phyloP scores from a whole-genome alignment of 2,113 vertebrate species.

The Passer montanus region DNA sequence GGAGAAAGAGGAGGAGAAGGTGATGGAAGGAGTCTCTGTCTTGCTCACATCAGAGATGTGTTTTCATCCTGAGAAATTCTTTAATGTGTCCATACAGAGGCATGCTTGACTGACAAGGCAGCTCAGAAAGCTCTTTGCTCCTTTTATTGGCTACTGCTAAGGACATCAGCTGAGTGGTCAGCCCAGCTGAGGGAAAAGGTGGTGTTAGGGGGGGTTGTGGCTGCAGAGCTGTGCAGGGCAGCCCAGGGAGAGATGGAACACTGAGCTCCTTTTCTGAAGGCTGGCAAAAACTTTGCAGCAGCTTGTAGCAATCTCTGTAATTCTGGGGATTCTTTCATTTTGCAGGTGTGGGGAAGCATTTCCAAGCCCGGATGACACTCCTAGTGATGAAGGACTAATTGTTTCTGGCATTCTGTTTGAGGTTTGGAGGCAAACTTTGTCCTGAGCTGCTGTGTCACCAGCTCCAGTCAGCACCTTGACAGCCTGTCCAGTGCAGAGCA shows the following conservation, averaged over 20 bases:
- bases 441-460: background rate
- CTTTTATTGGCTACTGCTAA: background rate
- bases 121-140: background rate
- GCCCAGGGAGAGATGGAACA: background rate
- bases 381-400: background rate
- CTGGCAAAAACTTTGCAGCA: background rate
- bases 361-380: background rate
- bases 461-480: background rate
- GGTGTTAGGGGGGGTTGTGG: background rate
- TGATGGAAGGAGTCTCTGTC: background rate
- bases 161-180: no score
- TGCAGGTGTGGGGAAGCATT: background rate
- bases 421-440: background rate
- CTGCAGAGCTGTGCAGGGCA: background rate
- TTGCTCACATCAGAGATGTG: background rate
- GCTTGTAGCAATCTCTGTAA: background rate
- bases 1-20: background rate
- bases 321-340: background rate
- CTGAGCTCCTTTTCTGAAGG: background rate
- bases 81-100: background rate
- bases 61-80: background rate
- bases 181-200: background rate
- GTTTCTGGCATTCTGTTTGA: background rate
- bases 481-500: background rate
- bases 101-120: background rate